phyloP scores from a whole-genome alignment of 2,113 vertebrate species.

The Clarias gariepinus region DNA sequence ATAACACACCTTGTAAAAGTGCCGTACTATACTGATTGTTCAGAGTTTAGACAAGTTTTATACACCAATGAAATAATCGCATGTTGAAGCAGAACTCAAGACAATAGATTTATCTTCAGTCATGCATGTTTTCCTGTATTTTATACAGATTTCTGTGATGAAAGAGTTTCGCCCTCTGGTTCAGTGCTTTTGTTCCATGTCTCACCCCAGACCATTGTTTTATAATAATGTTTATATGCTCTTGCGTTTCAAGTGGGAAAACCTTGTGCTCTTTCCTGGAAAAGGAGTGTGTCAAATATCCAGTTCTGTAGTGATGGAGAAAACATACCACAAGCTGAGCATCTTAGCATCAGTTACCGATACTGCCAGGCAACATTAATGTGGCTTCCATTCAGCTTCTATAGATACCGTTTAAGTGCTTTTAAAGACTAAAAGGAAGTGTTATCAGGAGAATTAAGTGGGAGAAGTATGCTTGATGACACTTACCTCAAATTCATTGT shows the following conservation, averaged over 20 bases:
- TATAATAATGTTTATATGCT: slow-evolving; percentile 68
- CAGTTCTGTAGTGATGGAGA: slow-evolving; percentile 44
- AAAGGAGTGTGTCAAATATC: slow-evolving; percentile 52
- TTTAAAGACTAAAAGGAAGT: background rate
- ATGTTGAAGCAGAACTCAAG: slow-evolving; percentile 25
- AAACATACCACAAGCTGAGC: slow-evolving; percentile 39
- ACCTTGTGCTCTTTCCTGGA: slow-evolving; percentile 59
- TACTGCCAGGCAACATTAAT: slow-evolving; percentile 4
- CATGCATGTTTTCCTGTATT: slow-evolving; percentile 69
- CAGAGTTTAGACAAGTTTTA: background rate
- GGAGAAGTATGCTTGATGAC: slow-evolving; percentile 7
- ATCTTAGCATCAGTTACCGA: slow-evolving; percentile 14
- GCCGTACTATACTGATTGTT: background rate
- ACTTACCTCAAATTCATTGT: slow-evolving; percentile 17
- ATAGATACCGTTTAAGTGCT: slow-evolving; percentile 32
- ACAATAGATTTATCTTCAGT: slow-evolving; percentile 40
- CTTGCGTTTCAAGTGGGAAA: slow-evolving; percentile 64
- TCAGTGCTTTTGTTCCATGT: slow-evolving; percentile 53
- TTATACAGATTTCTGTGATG: slow-evolving; percentile 63
- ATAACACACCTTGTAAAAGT: background rate
- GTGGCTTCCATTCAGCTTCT: slow-evolving; percentile 15
- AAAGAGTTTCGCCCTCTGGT: slow-evolving; percentile 63
- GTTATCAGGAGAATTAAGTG: background rate
- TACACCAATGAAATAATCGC: background rate
- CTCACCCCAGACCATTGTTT: slow-evolving; percentile 59